Evolutionary conservation across 2,113 vertebrate genomes (phyloP).

Genomic region (Crotophaga sulcirostris): DNA sequence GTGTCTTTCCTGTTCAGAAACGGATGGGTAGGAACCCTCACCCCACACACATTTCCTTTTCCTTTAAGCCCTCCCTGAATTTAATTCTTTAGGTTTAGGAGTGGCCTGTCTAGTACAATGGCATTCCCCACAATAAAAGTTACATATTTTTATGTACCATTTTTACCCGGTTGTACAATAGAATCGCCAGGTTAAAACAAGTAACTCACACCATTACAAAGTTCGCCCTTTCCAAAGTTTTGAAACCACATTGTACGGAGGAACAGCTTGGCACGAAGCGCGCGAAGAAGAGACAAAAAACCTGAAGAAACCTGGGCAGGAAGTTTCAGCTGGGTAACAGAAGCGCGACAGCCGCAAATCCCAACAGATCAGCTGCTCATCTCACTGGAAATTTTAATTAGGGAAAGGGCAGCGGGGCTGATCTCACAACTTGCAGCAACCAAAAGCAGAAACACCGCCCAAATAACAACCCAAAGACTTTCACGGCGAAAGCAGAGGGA

Average conservation of each 20-base stretch:
- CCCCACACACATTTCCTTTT: background rate
- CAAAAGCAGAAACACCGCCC: background rate
- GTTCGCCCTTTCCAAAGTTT: background rate
- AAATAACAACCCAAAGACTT: background rate
- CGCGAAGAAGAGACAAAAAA: background rate
- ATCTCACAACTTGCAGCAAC: background rate
- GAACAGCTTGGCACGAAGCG: rapidly evolving
- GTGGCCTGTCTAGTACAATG: background rate
- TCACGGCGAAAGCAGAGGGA: rapidly evolving
- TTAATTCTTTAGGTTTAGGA: background rate
- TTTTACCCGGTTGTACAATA: background rate
- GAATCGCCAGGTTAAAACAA: background rate
- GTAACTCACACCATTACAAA: background rate
- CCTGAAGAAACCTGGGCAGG: background rate
- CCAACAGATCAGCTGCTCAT: background rate
- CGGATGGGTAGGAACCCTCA: background rate
- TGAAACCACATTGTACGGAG: rapidly evolving
- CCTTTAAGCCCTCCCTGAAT: background rate
- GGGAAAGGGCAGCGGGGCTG: background rate
- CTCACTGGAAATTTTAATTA: background rate
- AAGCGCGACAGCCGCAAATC: background rate
- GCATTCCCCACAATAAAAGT: background rate
- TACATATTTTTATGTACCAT: rapidly evolving
- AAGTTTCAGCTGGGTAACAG: background rate
- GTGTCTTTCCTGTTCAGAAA: background rate